Evolutionary conservation across 2,888 invertebrate genomes (phyloP).

Genomic region (Agrochola lota): DNA sequence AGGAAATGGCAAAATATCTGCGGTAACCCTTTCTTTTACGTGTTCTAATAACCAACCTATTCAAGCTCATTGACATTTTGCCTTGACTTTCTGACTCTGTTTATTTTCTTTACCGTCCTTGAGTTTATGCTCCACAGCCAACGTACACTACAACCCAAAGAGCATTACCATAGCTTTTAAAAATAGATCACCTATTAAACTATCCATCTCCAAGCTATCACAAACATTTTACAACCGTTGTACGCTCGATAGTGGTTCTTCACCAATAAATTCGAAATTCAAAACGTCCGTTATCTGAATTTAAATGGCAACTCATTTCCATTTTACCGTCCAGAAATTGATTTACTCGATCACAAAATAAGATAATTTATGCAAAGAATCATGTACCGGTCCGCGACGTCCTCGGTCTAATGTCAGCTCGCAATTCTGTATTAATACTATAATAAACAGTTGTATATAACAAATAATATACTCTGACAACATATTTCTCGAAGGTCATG

Average conservation of each 20-base stretch:
- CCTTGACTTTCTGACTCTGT: conserved; percentile 22
- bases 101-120: conserved; percentile 16
- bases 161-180: not conserved
- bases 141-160: not conserved
- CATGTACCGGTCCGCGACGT: conserved; percentile 86
- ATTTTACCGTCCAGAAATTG: conserved; percentile 71
- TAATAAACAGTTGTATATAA: conserved; percentile 79
- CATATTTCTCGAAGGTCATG: conserved; percentile 81
- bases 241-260: conserved; percentile 32
- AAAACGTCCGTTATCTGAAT: conserved; percentile 60
- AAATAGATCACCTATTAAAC: conserved; percentile 5
- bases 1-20: no score
- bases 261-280: conserved; percentile 60
- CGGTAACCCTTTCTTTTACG: not conserved
- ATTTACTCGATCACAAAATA: conserved; percentile 74
- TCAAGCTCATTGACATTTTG: conserved; percentile 6
- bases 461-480: conserved; percentile 72
- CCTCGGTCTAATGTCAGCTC: conserved; percentile 78
- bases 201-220: conserved; percentile 1
- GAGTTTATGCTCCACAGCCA: not conserved
- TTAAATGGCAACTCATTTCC: conserved; percentile 70
- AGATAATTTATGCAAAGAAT: conserved; percentile 86
- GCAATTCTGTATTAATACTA: conserved; percentile 75
- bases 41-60: not conserved
- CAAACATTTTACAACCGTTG: conserved; percentile 46